Evolutionary conservation across 2,113 vertebrate species (phyloP).

Genomic region (Salvelinus alpinus): DNA sequence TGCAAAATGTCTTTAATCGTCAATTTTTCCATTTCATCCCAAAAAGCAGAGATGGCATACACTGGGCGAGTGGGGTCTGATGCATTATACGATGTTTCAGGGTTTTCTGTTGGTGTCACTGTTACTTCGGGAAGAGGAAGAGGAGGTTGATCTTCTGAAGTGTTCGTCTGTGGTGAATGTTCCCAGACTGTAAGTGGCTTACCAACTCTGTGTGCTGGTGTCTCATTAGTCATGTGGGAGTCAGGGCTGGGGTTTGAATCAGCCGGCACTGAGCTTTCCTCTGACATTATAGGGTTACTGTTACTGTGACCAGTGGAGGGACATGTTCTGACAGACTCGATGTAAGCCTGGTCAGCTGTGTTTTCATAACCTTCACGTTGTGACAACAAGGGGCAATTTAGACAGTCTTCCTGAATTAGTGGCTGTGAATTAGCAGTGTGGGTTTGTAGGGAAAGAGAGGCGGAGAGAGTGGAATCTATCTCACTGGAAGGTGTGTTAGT

Average conservation of each 20-base stretch:
- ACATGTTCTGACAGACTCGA: slow-evolving; percentile 7
- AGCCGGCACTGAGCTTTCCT: slow-evolving; percentile 17
- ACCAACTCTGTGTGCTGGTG: slow-evolving; percentile 10
- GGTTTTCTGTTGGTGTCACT: slow-evolving; percentile 36
- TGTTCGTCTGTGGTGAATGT: slow-evolving; percentile 24
- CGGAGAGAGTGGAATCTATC: not conserved
- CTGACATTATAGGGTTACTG: slow-evolving; percentile 23
- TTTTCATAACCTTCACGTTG: not conserved
- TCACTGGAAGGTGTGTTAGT: not conserved
- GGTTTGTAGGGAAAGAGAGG: not conserved
- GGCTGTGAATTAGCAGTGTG: not conserved
- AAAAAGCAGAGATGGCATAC: slow-evolving; percentile 75
- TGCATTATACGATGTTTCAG: slow-evolving; percentile 43
- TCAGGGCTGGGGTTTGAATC: slow-evolving; percentile 7
- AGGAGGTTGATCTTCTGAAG: slow-evolving; percentile 10
- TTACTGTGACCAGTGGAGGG: slow-evolving; percentile 18
- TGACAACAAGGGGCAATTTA: not conserved
- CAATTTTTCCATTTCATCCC: slow-evolving; percentile 80
- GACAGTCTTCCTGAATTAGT: not conserved
- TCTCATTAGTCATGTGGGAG: not conserved
- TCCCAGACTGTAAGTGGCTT: not conserved
- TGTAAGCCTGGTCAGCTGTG: not conserved
- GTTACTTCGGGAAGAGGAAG: slow-evolving; percentile 36
- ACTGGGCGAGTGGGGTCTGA: slow-evolving; percentile 51
- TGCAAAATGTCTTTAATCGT: slow-evolving; percentile 78